These are phyloP conservation scores for Dasyurus viverrinus DNA, from an alignment of 2,113 vertebrate species.

Conservation along the genomic window DNA sequence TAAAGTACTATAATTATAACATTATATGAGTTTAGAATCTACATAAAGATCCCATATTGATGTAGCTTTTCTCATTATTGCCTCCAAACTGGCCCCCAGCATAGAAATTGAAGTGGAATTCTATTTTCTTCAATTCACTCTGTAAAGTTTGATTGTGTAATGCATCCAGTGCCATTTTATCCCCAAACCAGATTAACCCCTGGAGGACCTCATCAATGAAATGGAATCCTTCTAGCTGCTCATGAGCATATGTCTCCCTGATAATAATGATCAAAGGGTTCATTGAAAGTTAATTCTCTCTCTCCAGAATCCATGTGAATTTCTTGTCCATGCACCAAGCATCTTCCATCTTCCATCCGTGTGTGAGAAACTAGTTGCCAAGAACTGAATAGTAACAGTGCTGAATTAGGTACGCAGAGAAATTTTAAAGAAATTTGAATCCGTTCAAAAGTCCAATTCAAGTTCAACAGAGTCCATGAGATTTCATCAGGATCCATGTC, in stretches of 20 bases:
- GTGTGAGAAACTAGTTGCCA: not conserved
- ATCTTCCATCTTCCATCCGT: not conserved
- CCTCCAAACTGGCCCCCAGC: not conserved
- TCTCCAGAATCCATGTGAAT: not conserved
- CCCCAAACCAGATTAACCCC: not conserved
- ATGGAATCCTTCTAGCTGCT: not conserved
- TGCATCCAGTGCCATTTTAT: not conserved
- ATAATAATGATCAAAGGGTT: not conserved
- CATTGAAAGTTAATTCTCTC: not conserved
- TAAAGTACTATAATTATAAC: not conserved
- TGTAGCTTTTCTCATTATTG: not conserved
- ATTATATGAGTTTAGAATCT: not conserved
- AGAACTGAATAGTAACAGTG: not conserved
- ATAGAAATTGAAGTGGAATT: not conserved
- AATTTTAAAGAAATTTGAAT: not conserved
- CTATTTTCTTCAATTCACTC: not conserved
- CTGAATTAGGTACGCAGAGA: not conserved
- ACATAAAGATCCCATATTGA: not conserved
- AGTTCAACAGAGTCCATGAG: not conserved
- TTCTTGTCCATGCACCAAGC: not conserved
- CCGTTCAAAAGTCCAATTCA: not conserved
- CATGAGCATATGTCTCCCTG: not conserved
- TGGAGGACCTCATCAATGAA: not conserved
- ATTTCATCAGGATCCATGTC: not conserved
- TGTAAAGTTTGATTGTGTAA: not conserved